Base-by-base conservation (phyloP, 1,140 invertebrate genomes). In the Caenorhabditis remanei region DNA sequence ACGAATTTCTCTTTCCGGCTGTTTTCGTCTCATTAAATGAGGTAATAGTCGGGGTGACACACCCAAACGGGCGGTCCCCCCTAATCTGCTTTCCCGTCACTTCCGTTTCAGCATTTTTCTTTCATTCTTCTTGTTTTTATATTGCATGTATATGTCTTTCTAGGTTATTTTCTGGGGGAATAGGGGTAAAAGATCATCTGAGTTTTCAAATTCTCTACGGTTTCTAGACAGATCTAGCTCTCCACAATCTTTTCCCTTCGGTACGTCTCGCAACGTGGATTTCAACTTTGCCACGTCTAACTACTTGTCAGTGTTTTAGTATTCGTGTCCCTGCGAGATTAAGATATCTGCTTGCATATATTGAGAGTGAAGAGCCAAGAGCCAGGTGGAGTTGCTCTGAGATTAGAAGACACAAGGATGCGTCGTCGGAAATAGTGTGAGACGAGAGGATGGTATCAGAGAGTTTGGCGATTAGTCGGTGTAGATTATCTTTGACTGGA, bases 381-480 rank as follows among this genome's bases (percentile, higher is more conserved):
- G n/a, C 41, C 14, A 46, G 6, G 5, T 32, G 32, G 46, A 79
- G 46, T 40, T 24, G 6, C 11, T 11, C 16, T n/a, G 4, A 79
- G 71, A 79, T 79, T 79, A 79, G 24, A 50, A 79, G 71, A 79
- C 71, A 71, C 43, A 79, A 79, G 71, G 71, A 79, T 79, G 71
- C 71, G 46, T 9, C 21, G 5, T 32, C 21, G 8, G 7, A 79
- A 79, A 79, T 79, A 24, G 43, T 43, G 16, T 21, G 41, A 13
- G 14, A 32, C 2, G 21, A 2, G 19, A 46, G 43, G 6, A 79
- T 9, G 4, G 41, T 32, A 32, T 46, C 40, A 79, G 46, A 50
- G 6, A 79, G 71, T 13, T 50, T 48, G 46, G 71, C 71, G 71
- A 79, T 79, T 79, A 79, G 71, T 79, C 53, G 71, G 71, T 50